Base-by-base conservation (phyloP, 1,140 invertebrate species). In the Holotrichia oblita region DNA sequence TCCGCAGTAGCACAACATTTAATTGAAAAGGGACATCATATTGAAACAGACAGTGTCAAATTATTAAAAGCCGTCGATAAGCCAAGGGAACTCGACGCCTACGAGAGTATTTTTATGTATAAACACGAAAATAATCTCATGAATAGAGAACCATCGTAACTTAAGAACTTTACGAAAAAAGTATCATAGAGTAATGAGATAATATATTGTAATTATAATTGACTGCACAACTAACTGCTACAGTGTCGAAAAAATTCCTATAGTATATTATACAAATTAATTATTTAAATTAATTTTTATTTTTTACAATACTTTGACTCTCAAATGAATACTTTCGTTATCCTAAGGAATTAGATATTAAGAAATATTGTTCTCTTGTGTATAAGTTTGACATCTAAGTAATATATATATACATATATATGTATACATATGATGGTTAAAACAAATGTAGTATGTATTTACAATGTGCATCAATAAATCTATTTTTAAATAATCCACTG, bases 131-230 rank as follows among this genome's bases (percentile, higher is more conserved):
- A n/a, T n/a, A n/a, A n/a, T n/a, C n/a, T n/a, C n/a, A n/a, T n/a
- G n/a, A n/a, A n/a, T n/a, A n/a, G n/a, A n/a, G n/a, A n/a, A n/a
- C n/a, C n/a, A n/a, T n/a, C n/a, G n/a, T n/a, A 14, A 7, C 8
- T 34, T 69, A 69, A 34, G 20, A 69, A 27, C 14, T 69, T 27
- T 69, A 69, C 61, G 20, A 69, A 69, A 69, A 69, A 69, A 9
- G 61, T 69, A 69, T 69, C 22, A 34, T 69, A 34, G 22, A 10
- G 22, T 12, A 69, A 27, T 17, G 8, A 34, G 22, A 27, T 69
- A 69, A 22, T 69, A 69, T 69, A 20, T 22, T 27, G 0, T 69
- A 69, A 6, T 27, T 27, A n/a, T n/a, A 69, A 69, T 69, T 27
- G 10, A 27, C 22, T 61, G n/a, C 27, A 34, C 27, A 34, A 34